Conservation (phyloP, 2,797 vertebrate genomes). For the Eulemur coronatus region DNA sequence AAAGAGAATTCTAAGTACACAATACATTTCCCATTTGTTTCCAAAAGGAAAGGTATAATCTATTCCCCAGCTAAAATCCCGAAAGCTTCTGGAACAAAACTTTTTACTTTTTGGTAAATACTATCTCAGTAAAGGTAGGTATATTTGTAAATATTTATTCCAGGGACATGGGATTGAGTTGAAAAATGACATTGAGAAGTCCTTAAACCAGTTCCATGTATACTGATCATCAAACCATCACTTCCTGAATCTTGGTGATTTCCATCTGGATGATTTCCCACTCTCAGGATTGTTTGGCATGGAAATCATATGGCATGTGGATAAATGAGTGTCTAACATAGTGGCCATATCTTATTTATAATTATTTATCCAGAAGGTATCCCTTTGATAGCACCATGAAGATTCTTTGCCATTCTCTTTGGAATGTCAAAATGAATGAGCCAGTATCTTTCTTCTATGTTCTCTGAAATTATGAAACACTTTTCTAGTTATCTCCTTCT, state of each 20-base stretch:
- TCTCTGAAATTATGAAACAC: conserved; percentile 14
- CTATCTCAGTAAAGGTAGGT: neutral
- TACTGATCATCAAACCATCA: neutral
- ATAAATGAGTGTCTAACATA: neutral
- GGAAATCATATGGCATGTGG: neutral
- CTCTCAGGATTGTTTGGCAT: neutral
- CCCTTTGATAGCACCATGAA: neutral
- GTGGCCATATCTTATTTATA: neutral
- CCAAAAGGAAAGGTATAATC: neutral
- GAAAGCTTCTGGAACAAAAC: neutral
- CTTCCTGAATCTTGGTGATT: neutral
- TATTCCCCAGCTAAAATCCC: neutral
- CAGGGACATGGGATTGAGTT: neutral
- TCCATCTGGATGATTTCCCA: neutral
- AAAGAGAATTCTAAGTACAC: neutral
- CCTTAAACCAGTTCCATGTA: neutral
- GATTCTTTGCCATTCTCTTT: neutral
- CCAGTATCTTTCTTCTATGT: neutral
- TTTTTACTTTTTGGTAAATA: neutral
- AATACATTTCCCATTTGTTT: neutral
- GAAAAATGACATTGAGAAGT: neutral
- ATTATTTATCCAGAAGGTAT: neutral
- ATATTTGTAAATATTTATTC: neutral
- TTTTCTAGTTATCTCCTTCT: neutral
- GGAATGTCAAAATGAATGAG: neutral